Percentiles rank a stretch among this genome's conserved stretches.
Conservation (phyloP, 2,113 vertebrate species). For the Hymenochirus boettgeri region DNA sequence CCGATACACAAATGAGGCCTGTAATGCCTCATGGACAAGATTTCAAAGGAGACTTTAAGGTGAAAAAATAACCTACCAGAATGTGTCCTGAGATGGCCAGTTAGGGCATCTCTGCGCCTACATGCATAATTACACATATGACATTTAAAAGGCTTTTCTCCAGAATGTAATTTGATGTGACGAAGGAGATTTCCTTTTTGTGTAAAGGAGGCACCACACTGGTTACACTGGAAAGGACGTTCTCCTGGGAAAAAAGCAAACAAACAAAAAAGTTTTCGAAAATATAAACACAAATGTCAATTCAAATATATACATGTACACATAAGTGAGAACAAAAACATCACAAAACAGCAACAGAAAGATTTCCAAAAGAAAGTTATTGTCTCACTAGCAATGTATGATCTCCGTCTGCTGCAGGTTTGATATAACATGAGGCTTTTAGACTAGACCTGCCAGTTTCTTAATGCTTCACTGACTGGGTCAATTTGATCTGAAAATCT, state of each 20-base stretch:
- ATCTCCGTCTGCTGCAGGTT: constrained; percentile 79
- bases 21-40: too few species aligned
- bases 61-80: constrained; percentile 71
- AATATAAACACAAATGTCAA: neutral
- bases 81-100: constrained; percentile 92
- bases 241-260: constrained; percentile 70
- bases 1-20: too few species aligned
- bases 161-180: constrained; percentile 97
- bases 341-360: constrained; percentile 51
- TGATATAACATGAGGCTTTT: constrained; percentile 97
- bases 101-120: constrained; percentile 91
- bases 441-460: constrained; percentile 95
- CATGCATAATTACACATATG: constrained; percentile 98
- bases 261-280: neutral
- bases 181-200: constrained; percentile 97
- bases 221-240: constrained; percentile 94
- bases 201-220: constrained; percentile 96
- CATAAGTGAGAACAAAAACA: constrained; percentile 51
- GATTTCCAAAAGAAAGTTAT: constrained; percentile 66
- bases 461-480: constrained; percentile 99
- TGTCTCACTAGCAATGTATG: constrained; percentile 67
- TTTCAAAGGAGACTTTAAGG: too few species aligned
- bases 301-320: constrained; percentile 2
- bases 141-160: constrained; percentile 98
- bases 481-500: constrained; percentile 99